Percentiles rank a stretch among this genome's conserved stretches.
Conservation (phyloP, 1,140 invertebrate genomes). For the Sinella curviseta region DNA sequence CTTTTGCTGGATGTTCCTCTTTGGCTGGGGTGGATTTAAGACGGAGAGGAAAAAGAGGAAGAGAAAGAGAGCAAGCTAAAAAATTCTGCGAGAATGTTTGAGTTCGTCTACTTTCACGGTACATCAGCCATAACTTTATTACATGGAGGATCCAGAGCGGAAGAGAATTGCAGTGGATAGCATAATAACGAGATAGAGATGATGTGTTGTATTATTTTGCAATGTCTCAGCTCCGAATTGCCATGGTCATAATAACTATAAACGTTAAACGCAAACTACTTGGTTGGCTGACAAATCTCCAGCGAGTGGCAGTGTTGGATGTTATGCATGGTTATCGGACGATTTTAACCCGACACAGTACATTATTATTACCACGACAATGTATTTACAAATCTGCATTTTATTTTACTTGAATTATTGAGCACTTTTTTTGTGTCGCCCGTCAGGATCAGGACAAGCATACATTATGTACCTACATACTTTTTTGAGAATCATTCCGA, state of each 20-base stretch:
- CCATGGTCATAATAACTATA: slow-evolving; percentile 10
- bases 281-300: not conserved
- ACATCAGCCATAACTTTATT: slow-evolving; percentile 18
- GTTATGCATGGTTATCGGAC: too few species aligned
- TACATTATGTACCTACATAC: too few species aligned
- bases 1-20: not conserved
- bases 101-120: slow-evolving; percentile 10
- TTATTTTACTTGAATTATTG: too few species aligned
- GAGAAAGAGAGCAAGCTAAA: not conserved
- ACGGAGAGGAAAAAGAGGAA: too few species aligned
- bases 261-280: not conserved
- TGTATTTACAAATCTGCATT: too few species aligned
- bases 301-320: too few species aligned
- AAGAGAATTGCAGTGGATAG: slow-evolving; percentile 6
- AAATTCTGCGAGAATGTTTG: not conserved
- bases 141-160: slow-evolving; percentile 8
- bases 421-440: too few species aligned
- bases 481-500: too few species aligned
- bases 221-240: not conserved
- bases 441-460: too few species aligned
- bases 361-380: too few species aligned
- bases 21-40: too few species aligned
- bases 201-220: not conserved
- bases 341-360: too few species aligned
- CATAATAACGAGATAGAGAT: slow-evolving; percentile 1